Evolutionary conservation across 2,888 invertebrate species (phyloP), one percentile per base, ranked within the genome.

Genomic region (Stegophylla sp.): DNA sequence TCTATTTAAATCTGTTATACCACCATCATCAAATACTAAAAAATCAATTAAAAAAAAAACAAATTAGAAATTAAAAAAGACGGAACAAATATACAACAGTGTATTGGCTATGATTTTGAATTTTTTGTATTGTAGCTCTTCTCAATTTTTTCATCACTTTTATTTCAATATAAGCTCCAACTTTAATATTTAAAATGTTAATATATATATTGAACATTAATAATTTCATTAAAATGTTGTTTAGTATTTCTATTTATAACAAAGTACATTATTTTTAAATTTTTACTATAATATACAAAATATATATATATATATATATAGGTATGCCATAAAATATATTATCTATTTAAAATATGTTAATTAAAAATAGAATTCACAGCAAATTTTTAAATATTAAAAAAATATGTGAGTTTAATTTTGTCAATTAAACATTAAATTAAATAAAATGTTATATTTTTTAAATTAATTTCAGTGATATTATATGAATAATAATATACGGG

Each of bases 1-100:
- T 82, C 99, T 90, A 82, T 97, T 89, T 64, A 99, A 88, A 0
- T 96, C 97, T 23, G 96, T 96, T 84, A 98, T 97, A 86, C 99
- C 99, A 2, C 98, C 99, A 88, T 99, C 99, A 88, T 99, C 97
- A 88, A 99, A 99, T 0, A 98, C 98, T 92, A 51, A 84, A 83
- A 28, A 26, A 59, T 64, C 3, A 41, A 26, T 34, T 53, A n/a
- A 72, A 43, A n/a, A 15, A 56, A 34, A 3, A 23, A 23, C 4
- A 2, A 23, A 23, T 10, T 9, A 43, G 15, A 76, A 51, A 12
- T 51, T 10, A 34, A 48, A 34, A 17, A 9, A 20, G 7, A 74
- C 26, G 45, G 41, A 48, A 34, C 15, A 51, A 17, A 59, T 93
- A 88, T 86, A 94, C 94, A 86, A 99, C 98, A 84, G 97, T 97